phyloP scores from a whole-genome alignment of 2,888 invertebrate genomes.

The Dione vanillae region DNA sequence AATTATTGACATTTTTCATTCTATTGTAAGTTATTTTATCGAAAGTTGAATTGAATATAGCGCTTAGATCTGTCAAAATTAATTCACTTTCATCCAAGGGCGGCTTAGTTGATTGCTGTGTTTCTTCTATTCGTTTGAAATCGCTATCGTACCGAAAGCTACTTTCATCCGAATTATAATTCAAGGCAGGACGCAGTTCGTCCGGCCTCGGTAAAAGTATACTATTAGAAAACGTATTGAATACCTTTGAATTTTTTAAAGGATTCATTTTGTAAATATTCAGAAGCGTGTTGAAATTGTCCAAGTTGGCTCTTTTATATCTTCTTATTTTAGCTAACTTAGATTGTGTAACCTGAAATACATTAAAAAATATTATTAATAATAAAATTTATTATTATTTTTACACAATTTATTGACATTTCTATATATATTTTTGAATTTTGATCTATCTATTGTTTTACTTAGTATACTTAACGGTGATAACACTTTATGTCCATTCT shows the following conservation, averaged over 20 bases:
- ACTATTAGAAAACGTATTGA: slow-evolving; percentile 61
- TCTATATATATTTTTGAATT: too few relatives aligned
- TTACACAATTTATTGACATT: too few relatives aligned
- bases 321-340: slow-evolving; percentile 17
- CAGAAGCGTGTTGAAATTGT: slow-evolving; percentile 65
- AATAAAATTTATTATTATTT: too few relatives aligned
- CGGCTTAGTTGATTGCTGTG: slow-evolving; percentile 35
- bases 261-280: slow-evolving; percentile 71
- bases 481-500: too few relatives aligned
- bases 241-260: slow-evolving; percentile 63
- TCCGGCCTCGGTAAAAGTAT: slow-evolving; percentile 57
- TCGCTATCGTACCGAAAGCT: slow-evolving; percentile 51
- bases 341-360: slow-evolving; percentile 30
- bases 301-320: slow-evolving; percentile 49
- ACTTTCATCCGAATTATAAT: slow-evolving; percentile 65
- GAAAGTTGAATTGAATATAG: slow-evolving; percentile 41
- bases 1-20: background rate
- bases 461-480: too few relatives aligned
- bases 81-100: slow-evolving; percentile 47
- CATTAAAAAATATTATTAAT: background rate
- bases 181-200: slow-evolving; percentile 48
- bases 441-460: too few relatives aligned
- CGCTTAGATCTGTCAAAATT: slow-evolving; percentile 49
- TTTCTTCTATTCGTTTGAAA: slow-evolving; percentile 55
- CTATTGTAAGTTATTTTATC: slow-evolving; percentile 9